These are phyloP conservation scores for Tetrao urogallus DNA, from an alignment of 2,113 vertebrate genomes.

Conservation along the genomic window DNA sequence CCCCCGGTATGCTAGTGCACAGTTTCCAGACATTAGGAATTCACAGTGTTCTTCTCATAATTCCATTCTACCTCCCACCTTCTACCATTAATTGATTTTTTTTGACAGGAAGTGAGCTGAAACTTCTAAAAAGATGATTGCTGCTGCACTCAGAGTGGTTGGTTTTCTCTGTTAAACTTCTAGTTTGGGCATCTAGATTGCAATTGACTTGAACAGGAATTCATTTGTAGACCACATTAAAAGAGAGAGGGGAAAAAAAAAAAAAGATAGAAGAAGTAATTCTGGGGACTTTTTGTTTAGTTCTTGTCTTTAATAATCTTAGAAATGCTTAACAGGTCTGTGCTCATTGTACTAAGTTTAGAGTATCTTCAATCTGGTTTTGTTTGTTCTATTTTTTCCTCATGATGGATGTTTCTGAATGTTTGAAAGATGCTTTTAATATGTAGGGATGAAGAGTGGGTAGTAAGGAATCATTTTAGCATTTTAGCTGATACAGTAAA, in stretches of 20 bases:
- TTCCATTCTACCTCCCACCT: neutral
- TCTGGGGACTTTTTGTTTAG: neutral
- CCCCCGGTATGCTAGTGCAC: neutral
- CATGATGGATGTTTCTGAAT: neutral
- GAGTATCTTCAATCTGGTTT: neutral
- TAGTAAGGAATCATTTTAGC: neutral
- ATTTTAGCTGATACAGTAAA: neutral
- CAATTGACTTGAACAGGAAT: neutral
- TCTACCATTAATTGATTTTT: neutral
- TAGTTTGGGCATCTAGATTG: neutral
- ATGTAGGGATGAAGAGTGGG: neutral
- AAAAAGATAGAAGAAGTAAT: neutral
- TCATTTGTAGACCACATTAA: neutral
- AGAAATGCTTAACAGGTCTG: neutral
- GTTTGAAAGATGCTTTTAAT: neutral
- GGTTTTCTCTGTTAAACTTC: neutral
- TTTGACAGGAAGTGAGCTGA: neutral
- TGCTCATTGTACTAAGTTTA: neutral
- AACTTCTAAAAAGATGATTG: neutral
- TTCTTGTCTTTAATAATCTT: neutral
- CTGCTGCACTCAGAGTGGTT: neutral
- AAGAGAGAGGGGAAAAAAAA: neutral
- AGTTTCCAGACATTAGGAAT: neutral
- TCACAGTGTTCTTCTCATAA: neutral
- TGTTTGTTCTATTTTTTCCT: fast-evolving